Base-by-base conservation (phyloP, 2,888 invertebrate genomes). In the Aricia artaxerxes region DNA sequence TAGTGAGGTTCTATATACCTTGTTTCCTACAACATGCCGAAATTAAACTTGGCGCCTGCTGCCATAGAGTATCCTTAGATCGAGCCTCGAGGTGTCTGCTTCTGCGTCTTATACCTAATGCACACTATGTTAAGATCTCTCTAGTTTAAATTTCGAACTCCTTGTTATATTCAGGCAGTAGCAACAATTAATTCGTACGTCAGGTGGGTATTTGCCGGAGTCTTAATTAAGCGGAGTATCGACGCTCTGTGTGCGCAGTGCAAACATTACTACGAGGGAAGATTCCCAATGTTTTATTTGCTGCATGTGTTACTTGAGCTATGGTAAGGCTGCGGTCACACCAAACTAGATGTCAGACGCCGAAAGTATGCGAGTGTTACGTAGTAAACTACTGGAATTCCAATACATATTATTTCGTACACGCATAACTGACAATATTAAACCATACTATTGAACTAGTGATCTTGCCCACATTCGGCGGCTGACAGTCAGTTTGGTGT, bases 201-300 rank as follows among this genome's bases (percentile, higher is more conserved):
- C 85, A 84, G 84, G 73, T 73, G 79, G 83, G 82, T 89, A 83
- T 90, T 91, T 90, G 89, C 86, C 24, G 61, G 73, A 57, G 78
- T 75, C 78, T 79, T 78, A 79, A 80, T 80, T 80, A 79, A 61
- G 61, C 69, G 78, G 61, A 78, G 76, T 77, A 80, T 81, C 84
- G 82, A 82, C 61, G 64, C 61, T 84, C 82, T 85, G 86, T 88
- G 86, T 89, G 84, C 85, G 75, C 81, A 75, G 80, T 73, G 81
- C 88, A 89, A 88, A 91, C 87, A 85, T 83, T 60, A 77, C 78
- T 69, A 75, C 72, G 40, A 38, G 79, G 35, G 60, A 60, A 73
- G 73, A 31, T 73, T 78, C 73, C 7, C 73, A 38, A 61, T 73
- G 49, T 57, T 40, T 40, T 49, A 73, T 72, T 73, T 78, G 73